These are phyloP conservation scores for Myotis findleyi DNA, from an alignment of 2,797 vertebrate species.

Conservation along the genomic window DNA sequence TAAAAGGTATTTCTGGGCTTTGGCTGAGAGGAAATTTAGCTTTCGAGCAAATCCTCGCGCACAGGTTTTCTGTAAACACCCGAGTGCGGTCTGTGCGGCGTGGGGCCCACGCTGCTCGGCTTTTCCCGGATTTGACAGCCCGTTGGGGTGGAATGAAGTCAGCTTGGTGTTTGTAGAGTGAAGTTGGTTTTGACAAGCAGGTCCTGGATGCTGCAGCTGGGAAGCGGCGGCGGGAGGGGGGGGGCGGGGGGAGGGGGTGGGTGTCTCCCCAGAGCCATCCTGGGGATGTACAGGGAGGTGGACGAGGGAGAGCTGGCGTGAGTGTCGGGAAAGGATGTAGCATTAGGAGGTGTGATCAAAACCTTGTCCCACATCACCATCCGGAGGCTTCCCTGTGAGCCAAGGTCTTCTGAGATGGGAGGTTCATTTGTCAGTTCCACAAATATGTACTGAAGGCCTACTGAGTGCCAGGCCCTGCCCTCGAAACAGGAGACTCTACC, in stretches of 20 bases:
- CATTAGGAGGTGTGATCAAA: neutral
- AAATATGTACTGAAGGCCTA: neutral
- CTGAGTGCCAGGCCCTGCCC: neutral
- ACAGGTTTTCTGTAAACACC: slow-evolving; percentile 75
- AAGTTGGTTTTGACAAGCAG: neutral
- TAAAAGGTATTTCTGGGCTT: slow-evolving; percentile 83
- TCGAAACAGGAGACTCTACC: no score
- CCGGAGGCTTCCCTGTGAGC: neutral
- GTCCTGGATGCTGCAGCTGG: neutral
- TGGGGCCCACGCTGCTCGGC: neutral
- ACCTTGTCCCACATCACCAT: neutral
- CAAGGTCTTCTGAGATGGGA: neutral
- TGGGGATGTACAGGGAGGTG: neutral
- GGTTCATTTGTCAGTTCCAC: neutral
- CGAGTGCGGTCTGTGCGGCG: neutral
- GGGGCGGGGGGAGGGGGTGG: accelerated
- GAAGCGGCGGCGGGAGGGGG: no score
- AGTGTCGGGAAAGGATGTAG: neutral
- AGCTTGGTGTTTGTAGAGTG: neutral
- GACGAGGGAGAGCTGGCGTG: neutral
- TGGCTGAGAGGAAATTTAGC: slow-evolving; percentile 81
- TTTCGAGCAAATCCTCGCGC: slow-evolving; percentile 74
- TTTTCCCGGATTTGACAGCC: slow-evolving; percentile 42
- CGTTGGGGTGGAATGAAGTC: neutral
- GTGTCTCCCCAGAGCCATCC: neutral